Base-by-base conservation (phyloP, 1,140 invertebrate genomes). In the Ganaspis sp. region DNA sequence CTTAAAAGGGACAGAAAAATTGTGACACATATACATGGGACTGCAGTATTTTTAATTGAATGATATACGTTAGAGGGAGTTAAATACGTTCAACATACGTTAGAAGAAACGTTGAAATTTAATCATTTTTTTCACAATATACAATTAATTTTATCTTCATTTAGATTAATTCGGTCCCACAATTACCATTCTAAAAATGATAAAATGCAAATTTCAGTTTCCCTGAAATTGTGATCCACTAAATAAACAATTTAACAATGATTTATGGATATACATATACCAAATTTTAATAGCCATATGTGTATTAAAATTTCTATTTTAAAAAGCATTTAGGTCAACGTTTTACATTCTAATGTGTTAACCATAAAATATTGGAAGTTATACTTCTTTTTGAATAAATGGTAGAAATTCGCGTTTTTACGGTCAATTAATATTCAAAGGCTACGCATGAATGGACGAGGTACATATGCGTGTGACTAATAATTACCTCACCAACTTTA, bases 381-480 rank as follows among this genome's bases (percentile, higher is more conserved):
- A 49, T 17, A 17, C 19, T 49, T 49, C 17, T 49, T 49, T 49
- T 4, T 5, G 19, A n/a, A n/a, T 49, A 17, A 17, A 6, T 17
- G 45, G 45, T 17, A 49, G 45, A 49, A 49, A 49, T 49, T 49
- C n/a, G n/a, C 45, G 17, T 49, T 49, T 49, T 49, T n/a, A n/a
- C 45, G 45, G 45, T 49, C 23, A 29, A 64, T 64, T 64, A 64
- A 29, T 64, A 29, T 64, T 34, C 19, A 26, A 29, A 29, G 29
- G 58, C 23, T 26, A 64, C 58, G 58, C 58, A 64, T 26, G 58
- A 64, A 64, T 15, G 23, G 58, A 64, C n/a, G 23, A 15, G 58
- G 29, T 34, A 58, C 9, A 23, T 58, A 26, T 26, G 58, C 58
- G 23, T 29, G 58, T 64, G 58, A 64, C 58, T 34, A 64, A 64